Evolutionary conservation across 2,888 invertebrate species (phyloP).

Genomic region (Endomychus coccineus): DNA sequence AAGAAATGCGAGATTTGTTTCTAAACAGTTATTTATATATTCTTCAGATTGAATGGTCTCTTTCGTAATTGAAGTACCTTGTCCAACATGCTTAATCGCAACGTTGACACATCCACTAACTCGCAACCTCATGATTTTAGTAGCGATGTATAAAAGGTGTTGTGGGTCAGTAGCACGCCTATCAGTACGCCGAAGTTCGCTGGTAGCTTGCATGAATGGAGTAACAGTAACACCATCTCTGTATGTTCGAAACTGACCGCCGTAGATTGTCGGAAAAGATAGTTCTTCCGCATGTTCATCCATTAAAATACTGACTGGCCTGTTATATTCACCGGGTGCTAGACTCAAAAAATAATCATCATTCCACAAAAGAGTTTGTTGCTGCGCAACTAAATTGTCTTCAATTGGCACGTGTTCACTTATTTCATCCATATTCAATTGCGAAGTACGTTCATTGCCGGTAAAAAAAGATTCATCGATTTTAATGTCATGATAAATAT

Average conservation of each 20-base stretch:
- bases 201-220: conserved; percentile 3
- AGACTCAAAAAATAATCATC: conserved; percentile 16
- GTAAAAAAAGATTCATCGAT: too few relatives aligned
- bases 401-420: conserved; percentile 20
- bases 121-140: conserved; percentile 26
- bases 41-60: conserved; percentile 30
- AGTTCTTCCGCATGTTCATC: conserved; percentile 40
- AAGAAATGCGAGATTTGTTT: conserved; percentile 36
- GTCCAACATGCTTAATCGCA: conserved; percentile 24
- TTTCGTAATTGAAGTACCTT: conserved; percentile 29
- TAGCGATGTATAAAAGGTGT: conserved; percentile 30
- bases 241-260: conserved; percentile 32
- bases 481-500: too few relatives aligned
- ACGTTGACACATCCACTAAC: conserved; percentile 5
- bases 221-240: conserved; percentile 24
- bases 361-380: conserved; percentile 25
- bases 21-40: conserved; percentile 31
- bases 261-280: conserved; percentile 40
- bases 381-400: conserved; percentile 22
- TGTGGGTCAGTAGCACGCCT: conserved; percentile 30
- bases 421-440: too few relatives aligned
- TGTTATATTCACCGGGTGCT: conserved; percentile 16
- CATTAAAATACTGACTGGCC: conserved; percentile 32
- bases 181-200: conserved; percentile 30
- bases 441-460: too few relatives aligned